Conservation (phyloP, 2,888 invertebrate species). For the Aplocera efformata region DNA sequence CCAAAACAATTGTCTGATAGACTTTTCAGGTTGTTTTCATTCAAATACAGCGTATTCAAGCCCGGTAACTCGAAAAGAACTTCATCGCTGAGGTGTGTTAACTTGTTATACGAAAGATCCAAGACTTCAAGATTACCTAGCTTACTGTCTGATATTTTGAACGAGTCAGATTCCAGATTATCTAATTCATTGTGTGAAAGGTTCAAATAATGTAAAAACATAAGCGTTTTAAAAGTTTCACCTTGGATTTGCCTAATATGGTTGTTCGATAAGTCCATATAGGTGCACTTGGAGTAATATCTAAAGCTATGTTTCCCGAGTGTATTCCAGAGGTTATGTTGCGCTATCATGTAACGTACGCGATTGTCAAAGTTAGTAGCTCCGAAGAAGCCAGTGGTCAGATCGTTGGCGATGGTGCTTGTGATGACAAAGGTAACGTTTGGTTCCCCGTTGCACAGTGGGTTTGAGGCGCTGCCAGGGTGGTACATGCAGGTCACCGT, state of each 20-base stretch:
- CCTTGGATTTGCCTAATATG: conserved; percentile 41
- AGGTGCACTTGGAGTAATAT: conserved; percentile 45
- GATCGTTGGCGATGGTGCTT: conserved; percentile 28
- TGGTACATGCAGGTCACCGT: conserved; percentile 42
- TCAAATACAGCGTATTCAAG: conserved; percentile 46
- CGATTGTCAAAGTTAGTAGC: conserved; percentile 62
- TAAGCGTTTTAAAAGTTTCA: conserved; percentile 47
- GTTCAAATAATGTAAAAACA: conserved; percentile 40
- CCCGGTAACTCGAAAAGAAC: conserved; percentile 36
- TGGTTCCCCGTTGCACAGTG: conserved; percentile 39
- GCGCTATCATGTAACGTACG: conserved; percentile 47
- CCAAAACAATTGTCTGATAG: conserved; percentile 48
- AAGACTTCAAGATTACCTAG: conserved; percentile 34
- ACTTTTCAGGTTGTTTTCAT: conserved; percentile 44
- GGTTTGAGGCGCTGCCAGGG: conserved; percentile 40
- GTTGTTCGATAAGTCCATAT: conserved; percentile 49
- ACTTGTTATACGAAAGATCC: conserved; percentile 53
- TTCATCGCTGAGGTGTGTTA: conserved; percentile 39
- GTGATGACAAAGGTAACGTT: conserved; percentile 49
- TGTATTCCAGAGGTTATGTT: conserved; percentile 43
- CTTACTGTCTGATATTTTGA: conserved; percentile 36
- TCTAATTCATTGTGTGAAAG: conserved; percentile 52
- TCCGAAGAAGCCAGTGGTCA: conserved; percentile 52
- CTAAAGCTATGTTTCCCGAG: conserved; percentile 45
- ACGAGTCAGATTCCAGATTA: conserved; percentile 36